Evolutionary conservation across 2,797 vertebrate species (phyloP).

Genomic region (Dicrostonyx torquatus): DNA sequence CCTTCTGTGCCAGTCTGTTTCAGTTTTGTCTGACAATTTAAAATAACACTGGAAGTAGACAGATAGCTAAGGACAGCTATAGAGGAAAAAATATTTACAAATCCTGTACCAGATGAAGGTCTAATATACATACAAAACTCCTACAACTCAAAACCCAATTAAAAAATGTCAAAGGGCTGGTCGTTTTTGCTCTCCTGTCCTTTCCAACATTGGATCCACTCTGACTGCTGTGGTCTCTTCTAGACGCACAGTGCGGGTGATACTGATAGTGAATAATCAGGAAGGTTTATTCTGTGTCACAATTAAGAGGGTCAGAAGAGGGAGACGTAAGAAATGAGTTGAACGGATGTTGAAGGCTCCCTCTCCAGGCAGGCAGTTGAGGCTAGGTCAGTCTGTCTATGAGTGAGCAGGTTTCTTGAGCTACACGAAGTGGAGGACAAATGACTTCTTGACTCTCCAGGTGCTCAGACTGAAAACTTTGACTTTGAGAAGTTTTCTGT

Average conservation of each 20-base stretch:
- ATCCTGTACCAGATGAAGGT: not conserved
- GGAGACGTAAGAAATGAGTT: not conserved
- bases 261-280: not conserved
- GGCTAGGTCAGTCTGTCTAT: not conserved
- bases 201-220: not conserved
- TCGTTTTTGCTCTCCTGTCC: not conserved
- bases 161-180: not conserved
- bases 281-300: not conserved
- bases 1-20: not conserved
- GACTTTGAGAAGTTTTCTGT: not conserved
- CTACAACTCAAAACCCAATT: not conserved
- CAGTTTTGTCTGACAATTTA: not conserved
- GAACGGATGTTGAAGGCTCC: not conserved
- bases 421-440: not conserved
- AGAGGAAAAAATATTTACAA: not conserved
- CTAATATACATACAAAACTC: not conserved
- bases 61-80: not conserved
- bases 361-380: not conserved
- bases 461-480: not conserved
- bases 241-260: not conserved
- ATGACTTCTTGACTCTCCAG: not conserved
- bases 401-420: not conserved
- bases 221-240: not conserved
- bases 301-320: not conserved
- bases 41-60: not conserved